Conservation (phyloP, 2,888 invertebrate species). For the Euproctis similis region DNA sequence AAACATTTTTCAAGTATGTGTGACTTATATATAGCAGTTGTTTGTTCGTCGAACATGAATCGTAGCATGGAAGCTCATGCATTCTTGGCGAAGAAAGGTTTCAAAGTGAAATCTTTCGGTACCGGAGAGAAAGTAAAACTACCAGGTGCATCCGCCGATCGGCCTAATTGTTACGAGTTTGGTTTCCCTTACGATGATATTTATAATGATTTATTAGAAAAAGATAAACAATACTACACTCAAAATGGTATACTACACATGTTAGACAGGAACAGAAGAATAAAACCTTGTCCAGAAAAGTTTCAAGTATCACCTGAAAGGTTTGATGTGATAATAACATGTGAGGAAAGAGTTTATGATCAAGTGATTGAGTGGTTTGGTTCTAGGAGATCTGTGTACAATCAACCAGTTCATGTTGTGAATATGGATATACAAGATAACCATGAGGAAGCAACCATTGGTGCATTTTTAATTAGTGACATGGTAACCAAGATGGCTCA, state of each 20-base stretch:
- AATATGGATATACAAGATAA: slow-evolving; percentile 99
- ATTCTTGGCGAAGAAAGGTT: slow-evolving; percentile 97
- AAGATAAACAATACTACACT: slow-evolving; percentile 95
- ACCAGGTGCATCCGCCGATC: slow-evolving; percentile 94
- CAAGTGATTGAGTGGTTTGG: slow-evolving; percentile 97
- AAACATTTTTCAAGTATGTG: slow-evolving; percentile 30
- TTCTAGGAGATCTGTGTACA: slow-evolving; percentile 83
- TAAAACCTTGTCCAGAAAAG: slow-evolving; percentile 94
- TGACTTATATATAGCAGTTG: slow-evolving; percentile 89
- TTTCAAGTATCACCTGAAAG: slow-evolving; percentile 92
- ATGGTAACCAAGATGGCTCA: slow-evolving; percentile 92
- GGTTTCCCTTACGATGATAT: slow-evolving; percentile 96
- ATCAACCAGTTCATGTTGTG: slow-evolving; percentile 95
- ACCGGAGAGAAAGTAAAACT: slow-evolving; percentile 97
- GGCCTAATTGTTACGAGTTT: slow-evolving; percentile 98
- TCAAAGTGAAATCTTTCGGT: slow-evolving; percentile 94
- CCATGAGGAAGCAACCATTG: slow-evolving; percentile 99
- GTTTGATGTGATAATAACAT: slow-evolving; percentile 97
- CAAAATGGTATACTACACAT: slow-evolving; percentile 99
- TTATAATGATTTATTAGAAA: slow-evolving; percentile 91
- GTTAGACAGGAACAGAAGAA: slow-evolving; percentile 96
- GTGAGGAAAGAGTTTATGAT: slow-evolving; percentile 99
- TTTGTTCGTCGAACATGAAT: slow-evolving; percentile 99
- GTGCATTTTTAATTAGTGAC: slow-evolving; percentile 98
- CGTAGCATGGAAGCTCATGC: slow-evolving; percentile 99